These are phyloP conservation scores for Panthera tigris DNA, from an alignment of 2,113 vertebrate species.

Conservation along the genomic window DNA sequence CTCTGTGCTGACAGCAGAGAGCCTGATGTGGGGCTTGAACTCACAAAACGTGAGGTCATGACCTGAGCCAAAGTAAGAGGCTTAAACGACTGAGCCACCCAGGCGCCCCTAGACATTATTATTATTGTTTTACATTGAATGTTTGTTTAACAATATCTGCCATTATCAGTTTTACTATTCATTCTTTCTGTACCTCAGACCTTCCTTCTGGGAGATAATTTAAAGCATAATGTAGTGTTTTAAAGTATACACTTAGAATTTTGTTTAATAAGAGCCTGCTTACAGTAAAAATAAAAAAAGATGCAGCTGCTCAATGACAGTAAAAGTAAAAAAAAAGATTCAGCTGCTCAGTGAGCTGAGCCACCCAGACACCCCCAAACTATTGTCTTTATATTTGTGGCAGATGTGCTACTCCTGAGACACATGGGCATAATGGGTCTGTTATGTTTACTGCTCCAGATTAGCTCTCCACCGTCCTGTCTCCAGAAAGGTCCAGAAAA, in stretches of 20 bases:
- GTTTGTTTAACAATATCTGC: neutral
- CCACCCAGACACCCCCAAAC: neutral
- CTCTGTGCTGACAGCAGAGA: too few relatives aligned
- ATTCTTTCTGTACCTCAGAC: neutral
- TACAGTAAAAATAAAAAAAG: neutral
- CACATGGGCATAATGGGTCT: neutral
- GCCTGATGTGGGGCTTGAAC: too few relatives aligned
- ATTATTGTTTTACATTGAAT: neutral
- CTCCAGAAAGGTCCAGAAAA: neutral
- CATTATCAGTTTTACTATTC: neutral
- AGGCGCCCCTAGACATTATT: neutral
- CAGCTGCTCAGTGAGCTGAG: too few relatives aligned
- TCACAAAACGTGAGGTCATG: too few relatives aligned
- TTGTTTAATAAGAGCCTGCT: neutral
- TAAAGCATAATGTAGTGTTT: neutral
- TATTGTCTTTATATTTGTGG: neutral
- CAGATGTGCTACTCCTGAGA: neutral
- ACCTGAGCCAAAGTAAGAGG: too few relatives aligned
- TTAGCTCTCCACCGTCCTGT: neutral
- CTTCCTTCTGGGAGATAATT: neutral
- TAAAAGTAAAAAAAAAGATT: too few relatives aligned
- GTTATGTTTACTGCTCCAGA: neutral
- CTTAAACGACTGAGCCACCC: too few relatives aligned
- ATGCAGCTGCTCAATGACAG: too few relatives aligned
- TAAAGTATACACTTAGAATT: neutral